Evolutionary conservation across 2,888 invertebrate genomes (phyloP), one percentile per base, ranked within the genome.

Genomic region (Amblyjoppa proteus): DNA sequence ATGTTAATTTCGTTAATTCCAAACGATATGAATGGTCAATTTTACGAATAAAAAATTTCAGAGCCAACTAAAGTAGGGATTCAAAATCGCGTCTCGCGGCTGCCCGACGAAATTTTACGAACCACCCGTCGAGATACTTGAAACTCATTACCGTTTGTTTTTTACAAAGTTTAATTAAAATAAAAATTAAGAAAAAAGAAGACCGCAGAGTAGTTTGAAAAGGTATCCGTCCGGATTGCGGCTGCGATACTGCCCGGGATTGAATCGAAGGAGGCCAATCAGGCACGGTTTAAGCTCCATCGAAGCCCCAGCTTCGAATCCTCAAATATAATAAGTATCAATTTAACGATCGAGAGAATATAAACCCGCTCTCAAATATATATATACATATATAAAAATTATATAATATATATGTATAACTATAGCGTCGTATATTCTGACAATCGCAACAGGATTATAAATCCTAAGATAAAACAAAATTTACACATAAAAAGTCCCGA

Each of bases 81-180:
- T 9, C 41, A 41, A 11, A 41, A 9, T 41, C 41, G 11, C 41
- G 41, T 41, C 11, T 9, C 41, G 41, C 11, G 41, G 41, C 41
- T 41, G 41, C 41, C 7, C 2, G 13, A 31, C n/a, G 34, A 1
- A 71, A 9, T 11, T 28, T 31, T n/a, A 13, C 49, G 5, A 5
- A 0, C 45, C 28, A 0, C 9, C 41, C 56, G 16, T 84, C 88
- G 70, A 88, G 89, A 90, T 91, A 90, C 90, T 41, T 89, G 89
- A 89, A 90, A 91, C 91, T 92, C 91, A 90, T 92, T 91, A 91
- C 85, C 85, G 88, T 79, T 88, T 88, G 89, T 90, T 91, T 90
- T 90, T 90, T 89, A 86, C 88, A 79, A 91, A 92, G 89, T 92
- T 92, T 92, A 92, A 92, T 92, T 92, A 91, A 91, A 92, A 56